These are phyloP conservation scores for Drosophila mayaguana DNA, from an alignment of 2,888 invertebrate genomes.

Conservation along the genomic window DNA sequence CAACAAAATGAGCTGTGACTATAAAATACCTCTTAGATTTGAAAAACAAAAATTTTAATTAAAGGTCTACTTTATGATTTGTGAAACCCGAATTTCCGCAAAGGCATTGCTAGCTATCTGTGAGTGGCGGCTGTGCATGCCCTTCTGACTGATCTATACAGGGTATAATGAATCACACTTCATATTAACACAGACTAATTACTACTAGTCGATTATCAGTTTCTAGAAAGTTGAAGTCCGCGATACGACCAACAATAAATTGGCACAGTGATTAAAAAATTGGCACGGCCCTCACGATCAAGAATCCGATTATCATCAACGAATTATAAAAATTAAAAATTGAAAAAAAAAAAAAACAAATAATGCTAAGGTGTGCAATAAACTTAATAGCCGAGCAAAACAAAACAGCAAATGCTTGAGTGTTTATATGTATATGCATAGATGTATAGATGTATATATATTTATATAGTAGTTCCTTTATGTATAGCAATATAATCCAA, in stretches of 20 bases:
- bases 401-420: background rate
- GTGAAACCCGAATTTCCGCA: no score
- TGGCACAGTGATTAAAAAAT: conserved; percentile 48
- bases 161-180: conserved; percentile 39
- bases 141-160: background rate
- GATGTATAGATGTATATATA: background rate
- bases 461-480: background rate
- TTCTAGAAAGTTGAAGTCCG: conserved; percentile 45
- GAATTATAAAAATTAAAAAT: conserved; percentile 1
- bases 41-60: background rate
- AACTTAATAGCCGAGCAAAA: conserved; percentile 16
- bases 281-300: conserved; percentile 30
- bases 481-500: background rate
- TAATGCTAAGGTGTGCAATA: conserved; percentile 3
- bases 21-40: background rate
- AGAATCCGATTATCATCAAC: conserved; percentile 20
- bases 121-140: conserved; percentile 1
- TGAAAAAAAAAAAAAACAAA: background rate
- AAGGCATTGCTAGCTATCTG: no score
- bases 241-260: conserved; percentile 41
- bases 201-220: conserved; percentile 47
- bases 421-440: background rate
- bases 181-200: conserved; percentile 41
- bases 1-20: background rate
- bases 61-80: no score